These are phyloP conservation scores for Cynodonichthys magdalenae DNA, from an alignment of 2,797 vertebrate genomes.

Conservation along the genomic window DNA sequence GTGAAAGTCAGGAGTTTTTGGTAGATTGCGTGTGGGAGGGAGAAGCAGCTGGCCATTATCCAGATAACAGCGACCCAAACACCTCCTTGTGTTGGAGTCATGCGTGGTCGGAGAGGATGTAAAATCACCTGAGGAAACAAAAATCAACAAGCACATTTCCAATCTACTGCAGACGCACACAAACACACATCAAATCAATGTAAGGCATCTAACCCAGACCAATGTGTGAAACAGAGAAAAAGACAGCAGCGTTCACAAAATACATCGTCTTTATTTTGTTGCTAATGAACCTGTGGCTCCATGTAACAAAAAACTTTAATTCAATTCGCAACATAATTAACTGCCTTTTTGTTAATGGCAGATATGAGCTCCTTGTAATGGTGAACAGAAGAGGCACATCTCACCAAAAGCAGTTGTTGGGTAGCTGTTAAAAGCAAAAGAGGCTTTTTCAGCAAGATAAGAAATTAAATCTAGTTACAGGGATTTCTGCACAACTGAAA, in stretches of 20 bases:
- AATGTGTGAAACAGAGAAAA: slow-evolving; percentile 5
- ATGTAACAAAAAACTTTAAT: background rate
- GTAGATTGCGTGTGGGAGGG: slow-evolving; percentile 93
- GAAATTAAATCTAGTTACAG: background rate
- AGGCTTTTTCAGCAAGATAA: background rate
- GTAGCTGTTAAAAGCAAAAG: background rate
- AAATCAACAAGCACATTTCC: slow-evolving; percentile 11
- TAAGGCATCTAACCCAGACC: background rate
- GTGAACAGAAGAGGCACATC: slow-evolving; percentile 1
- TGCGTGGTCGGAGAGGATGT: slow-evolving; percentile 89
- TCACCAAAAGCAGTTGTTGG: background rate
- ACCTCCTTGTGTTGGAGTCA: slow-evolving; percentile 84
- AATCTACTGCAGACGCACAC: slow-evolving; percentile 25
- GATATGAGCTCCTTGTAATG: background rate
- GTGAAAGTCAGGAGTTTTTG: slow-evolving; percentile 92
- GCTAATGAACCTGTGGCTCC: background rate
- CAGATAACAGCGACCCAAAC: slow-evolving; percentile 88
- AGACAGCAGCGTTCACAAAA: background rate
- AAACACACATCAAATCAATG: slow-evolving; percentile 7
- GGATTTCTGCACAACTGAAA: background rate
- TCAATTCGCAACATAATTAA: background rate
- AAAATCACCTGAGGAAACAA: slow-evolving; percentile 85
- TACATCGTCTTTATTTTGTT: background rate
- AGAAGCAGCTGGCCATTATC: slow-evolving; percentile 93
- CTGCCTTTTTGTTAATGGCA: background rate